Conservation (phyloP, 1,140 invertebrate genomes). For the Drosophila rhopaloa region DNA sequence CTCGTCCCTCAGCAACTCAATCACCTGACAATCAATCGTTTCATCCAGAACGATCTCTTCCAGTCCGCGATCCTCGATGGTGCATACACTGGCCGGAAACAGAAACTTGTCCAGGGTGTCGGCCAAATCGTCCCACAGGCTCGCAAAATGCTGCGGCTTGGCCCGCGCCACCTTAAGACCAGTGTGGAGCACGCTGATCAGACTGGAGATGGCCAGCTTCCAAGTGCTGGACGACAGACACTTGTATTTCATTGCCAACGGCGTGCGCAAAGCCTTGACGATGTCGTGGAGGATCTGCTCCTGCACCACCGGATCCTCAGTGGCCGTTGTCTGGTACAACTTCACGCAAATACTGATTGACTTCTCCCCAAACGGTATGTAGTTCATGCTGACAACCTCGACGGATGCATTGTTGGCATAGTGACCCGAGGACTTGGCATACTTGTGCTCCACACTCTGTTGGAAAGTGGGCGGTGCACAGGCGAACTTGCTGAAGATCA, state of each 20-base stretch:
- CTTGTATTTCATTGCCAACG: conserved; percentile 92
- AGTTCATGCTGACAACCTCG: conserved; percentile 94
- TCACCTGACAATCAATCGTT: conserved; percentile 93
- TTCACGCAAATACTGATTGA: conserved; percentile 92
- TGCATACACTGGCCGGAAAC: conserved; percentile 89
- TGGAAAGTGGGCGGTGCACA: conserved; percentile 88
- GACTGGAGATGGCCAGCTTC: conserved; percentile 92
- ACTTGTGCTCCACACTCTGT: conserved; percentile 85
- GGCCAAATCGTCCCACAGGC: conserved; percentile 94
- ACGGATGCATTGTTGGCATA: conserved; percentile 85
- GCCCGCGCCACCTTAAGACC: conserved; percentile 95
- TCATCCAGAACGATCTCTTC: conserved; percentile 94
- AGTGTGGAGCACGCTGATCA: conserved; percentile 92
- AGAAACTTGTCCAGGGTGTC: conserved; percentile 95
- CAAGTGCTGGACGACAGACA: conserved; percentile 93
- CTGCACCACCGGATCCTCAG: conserved; percentile 90
- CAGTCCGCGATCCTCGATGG: conserved; percentile 88
- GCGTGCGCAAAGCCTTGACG: conserved; percentile 89
- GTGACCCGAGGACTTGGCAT: conserved; percentile 66
- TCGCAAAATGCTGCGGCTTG: conserved; percentile 88
- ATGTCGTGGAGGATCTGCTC: conserved; percentile 91
- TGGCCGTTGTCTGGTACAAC: conserved; percentile 93
- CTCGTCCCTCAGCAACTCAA: conserved; percentile 93
- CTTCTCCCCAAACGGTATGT: conserved; percentile 95
- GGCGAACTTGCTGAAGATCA: conserved; percentile 90